Conservation (phyloP, 2,888 invertebrate species). For the Pterobdella sp. region DNA sequence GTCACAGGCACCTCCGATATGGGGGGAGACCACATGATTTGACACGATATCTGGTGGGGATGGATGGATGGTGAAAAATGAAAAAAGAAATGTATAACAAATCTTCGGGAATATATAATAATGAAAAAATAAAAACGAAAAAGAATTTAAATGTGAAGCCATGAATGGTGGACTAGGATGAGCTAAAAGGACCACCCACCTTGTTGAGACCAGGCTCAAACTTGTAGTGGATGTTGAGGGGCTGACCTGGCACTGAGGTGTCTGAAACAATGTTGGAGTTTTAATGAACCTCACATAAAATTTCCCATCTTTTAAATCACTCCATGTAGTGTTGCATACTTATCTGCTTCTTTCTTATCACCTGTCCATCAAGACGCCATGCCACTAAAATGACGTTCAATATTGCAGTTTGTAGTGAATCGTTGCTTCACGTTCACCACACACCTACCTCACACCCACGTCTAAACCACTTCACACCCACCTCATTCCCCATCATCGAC, state of each 20-base stretch:
- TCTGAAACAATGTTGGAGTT: constrained; percentile 33
- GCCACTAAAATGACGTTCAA: neutral
- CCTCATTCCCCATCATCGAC: constrained; percentile 10
- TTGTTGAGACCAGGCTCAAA: constrained; percentile 36
- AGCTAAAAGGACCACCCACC: constrained; percentile 37
- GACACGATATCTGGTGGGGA: constrained; percentile 37
- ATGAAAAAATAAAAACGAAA: neutral
- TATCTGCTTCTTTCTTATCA: neutral
- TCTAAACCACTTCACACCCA: neutral
- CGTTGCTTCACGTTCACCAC: neutral
- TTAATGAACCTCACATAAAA: too few species aligned
- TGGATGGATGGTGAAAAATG: too few species aligned
- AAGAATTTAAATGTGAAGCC: neutral
- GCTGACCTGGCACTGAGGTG: constrained; percentile 35
- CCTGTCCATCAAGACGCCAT: neutral
- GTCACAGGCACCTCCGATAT: constrained; percentile 35
- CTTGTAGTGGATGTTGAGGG: constrained; percentile 35
- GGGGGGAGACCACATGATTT: constrained; percentile 37
- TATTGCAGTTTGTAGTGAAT: too few species aligned
- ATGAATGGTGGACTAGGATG: constrained; percentile 33
- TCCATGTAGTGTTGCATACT: too few species aligned
- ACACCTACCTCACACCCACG: neutral
- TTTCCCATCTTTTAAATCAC: too few species aligned
- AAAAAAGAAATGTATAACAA: too few species aligned
- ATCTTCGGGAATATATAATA: neutral